Percentiles rank a stretch among this genome's conserved stretches.
These are phyloP conservation scores for Lota lota DNA, from an alignment of 2,113 vertebrate genomes.

Conservation along the genomic window DNA sequence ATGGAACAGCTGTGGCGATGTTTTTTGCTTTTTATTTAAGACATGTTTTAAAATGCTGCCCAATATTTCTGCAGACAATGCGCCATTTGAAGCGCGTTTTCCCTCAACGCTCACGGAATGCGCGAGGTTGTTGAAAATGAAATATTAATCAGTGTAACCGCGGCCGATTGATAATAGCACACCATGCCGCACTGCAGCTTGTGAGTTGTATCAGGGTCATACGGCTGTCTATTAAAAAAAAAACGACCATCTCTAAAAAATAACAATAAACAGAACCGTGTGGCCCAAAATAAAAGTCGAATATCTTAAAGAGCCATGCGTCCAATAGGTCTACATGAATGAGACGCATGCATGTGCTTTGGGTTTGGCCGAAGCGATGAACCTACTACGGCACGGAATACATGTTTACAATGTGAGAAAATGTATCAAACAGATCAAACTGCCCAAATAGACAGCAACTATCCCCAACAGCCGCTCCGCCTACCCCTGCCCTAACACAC, in stretches of 20 bases:
- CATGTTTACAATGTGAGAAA: too few relatives aligned
- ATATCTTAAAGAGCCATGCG: too few relatives aligned
- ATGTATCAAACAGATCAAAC: too few relatives aligned
- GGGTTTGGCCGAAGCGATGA: too few relatives aligned
- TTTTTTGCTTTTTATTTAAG: conserved; percentile 27
- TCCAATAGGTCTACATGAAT: too few relatives aligned
- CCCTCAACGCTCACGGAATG: conserved; percentile 23
- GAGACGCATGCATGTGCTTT: too few relatives aligned
- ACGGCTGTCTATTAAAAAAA: conserved; percentile 45
- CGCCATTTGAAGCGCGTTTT: conserved; percentile 46
- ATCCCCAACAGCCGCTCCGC: neutral
- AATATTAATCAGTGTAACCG: conserved; percentile 54
- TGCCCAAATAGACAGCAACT: too few relatives aligned
- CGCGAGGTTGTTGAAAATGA: conserved; percentile 38
- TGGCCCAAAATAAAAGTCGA: too few relatives aligned
- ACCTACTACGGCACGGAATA: too few relatives aligned
- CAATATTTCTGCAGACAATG: conserved; percentile 35
- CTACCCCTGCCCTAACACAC: neutral
- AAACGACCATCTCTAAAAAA: neutral
- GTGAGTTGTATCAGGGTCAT: conserved; percentile 61
- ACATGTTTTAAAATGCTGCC: conserved; percentile 24
- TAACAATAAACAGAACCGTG: too few relatives aligned
- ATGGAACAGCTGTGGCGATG: neutral
- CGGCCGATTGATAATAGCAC: conserved; percentile 60
- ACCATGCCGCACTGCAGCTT: conserved; percentile 77